Evolutionary conservation across 2,113 vertebrate genomes (phyloP), one percentile per base, ranked within the genome.

Genomic region (Peromyscus polionotus): DNA sequence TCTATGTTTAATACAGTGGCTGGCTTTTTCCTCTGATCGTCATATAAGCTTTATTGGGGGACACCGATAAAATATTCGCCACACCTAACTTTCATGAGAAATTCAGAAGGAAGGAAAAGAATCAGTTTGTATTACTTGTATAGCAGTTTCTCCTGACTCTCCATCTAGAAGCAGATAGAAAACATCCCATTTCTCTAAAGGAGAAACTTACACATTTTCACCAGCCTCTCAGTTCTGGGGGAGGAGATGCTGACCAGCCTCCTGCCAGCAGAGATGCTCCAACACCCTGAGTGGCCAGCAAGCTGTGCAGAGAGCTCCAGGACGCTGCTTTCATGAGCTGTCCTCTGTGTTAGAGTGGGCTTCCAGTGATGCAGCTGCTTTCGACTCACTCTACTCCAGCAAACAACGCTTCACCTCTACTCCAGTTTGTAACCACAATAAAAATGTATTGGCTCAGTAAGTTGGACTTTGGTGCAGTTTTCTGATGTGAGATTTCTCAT

Each of bases 141-240:
- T n/a, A 59, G 10, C 20, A 22, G 4, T 12, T 57, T 24, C 11
- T 57, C n/a, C 54, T 59, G 54, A 59, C 20, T 14, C 2, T n/a
- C 22, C 5, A 36, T 59, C 9, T 7, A 59, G 79, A 59, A 57
- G 9, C 3, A 59, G 20, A 24, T 12, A 24, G 22, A 20, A 81
- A 59, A 59, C 0, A 0, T n/a, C 33, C 26, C 10, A 39, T n/a
- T 80, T 59, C 33, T n/a, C 22, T 22, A 5, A n/a, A 59, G 8
- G 36, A 57, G 11, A 59, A 59, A 24, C 36, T n/a, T 26, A 11
- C 22, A n/a, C 4, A 26, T 57, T 81, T 57, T 24, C 10, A 13
- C 2, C 10, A 59, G 33, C 33, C 36, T 19, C 54, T 24, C 28
- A 22, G 9, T 22, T 57, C 33, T 80, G 19, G 54, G 17, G 48